A percentile compares a stretch with the other conserved stretches of the same genome.
Evolutionary conservation across 2,113 vertebrate species (phyloP).

Genomic region (Onychostruthus taczanowskii): DNA sequence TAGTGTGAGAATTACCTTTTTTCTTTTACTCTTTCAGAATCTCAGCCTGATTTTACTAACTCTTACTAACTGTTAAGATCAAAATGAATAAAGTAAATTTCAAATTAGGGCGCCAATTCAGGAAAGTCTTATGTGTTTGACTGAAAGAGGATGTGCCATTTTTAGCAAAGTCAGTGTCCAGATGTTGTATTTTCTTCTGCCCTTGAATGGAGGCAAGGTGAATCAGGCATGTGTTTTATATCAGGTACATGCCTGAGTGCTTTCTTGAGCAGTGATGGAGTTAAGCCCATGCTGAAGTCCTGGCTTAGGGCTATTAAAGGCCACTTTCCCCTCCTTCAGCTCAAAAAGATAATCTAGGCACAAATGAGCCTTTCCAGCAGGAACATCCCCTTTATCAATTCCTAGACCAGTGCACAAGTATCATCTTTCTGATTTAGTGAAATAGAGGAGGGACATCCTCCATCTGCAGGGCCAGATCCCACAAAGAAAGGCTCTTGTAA

Average conservation of each 20-base stretch:
- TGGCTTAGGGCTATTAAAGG: background rate
- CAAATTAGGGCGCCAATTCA: background rate
- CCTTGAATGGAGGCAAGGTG: background rate
- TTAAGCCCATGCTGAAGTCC: background rate
- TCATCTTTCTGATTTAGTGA: background rate
- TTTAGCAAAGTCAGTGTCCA: background rate
- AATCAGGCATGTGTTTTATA: background rate
- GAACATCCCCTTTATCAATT: background rate
- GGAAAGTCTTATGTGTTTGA: accelerated
- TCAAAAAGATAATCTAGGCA: background rate
- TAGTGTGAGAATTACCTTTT: background rate
- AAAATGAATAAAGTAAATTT: background rate
- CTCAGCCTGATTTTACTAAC: background rate
- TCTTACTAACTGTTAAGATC: background rate
- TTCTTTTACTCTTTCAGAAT: background rate
- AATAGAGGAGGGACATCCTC: background rate
- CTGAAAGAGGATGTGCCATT: background rate
- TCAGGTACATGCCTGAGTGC: background rate
- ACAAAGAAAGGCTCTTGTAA: background rate
- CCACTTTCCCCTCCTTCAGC: background rate
- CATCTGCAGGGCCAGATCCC: background rate
- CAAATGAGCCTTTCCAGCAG: background rate
- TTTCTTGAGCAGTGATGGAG: background rate
- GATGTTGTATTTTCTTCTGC: background rate
- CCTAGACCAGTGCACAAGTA: background rate